Evolutionary conservation across 2,113 vertebrate species (phyloP), one percentile per base, ranked within the genome.

Genomic region (Pachypanchax playfairii): DNA sequence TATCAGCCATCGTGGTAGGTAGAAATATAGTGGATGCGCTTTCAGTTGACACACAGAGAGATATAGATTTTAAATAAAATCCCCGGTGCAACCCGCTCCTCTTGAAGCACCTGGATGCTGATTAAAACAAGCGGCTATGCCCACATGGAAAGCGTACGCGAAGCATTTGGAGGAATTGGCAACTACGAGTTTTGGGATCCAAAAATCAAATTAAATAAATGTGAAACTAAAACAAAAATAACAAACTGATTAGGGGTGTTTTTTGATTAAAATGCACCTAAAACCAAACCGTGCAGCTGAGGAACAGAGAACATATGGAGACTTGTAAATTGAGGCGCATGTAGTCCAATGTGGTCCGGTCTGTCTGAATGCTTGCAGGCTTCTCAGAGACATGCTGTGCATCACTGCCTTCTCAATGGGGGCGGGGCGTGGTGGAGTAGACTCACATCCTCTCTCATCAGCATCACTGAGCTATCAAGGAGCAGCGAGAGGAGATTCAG

Each of bases 1-100:
- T 80, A 79, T 95, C 94, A 75, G 94, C 92, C 95, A 97, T 97
- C 73, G 85, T 91, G 80, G 24, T 18, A 28, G 38, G 41, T 73
- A 42, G 10, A 63, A 73, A 64, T 64, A 65, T 0, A 65, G 46
- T 63, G 51, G 29, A 61, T 43, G 70, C 54, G 53, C 63, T 55
- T 48, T 69, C 59, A 72, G 63, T 66, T 72, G 12, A 65, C 10
- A n/a, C n/a, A n/a, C n/a, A 57, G 52, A 60, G 24, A 72, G 9
- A 4, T 25, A 33, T 78, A 50, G 61, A 1, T 22, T 26, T 21
- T 52, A 56, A 7, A 55, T 35, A 67, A 50, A 25, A 65, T 36
- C 29, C 41, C 41, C 21, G 1, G 28, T 59, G 50, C 43, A 55
- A 64, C 8, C 4, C 22, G 56, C 68, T 65, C 63, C 22, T 46